These are phyloP conservation scores for Tachystola acroxantha DNA, from an alignment of 2,888 invertebrate genomes.

Conservation along the genomic window DNA sequence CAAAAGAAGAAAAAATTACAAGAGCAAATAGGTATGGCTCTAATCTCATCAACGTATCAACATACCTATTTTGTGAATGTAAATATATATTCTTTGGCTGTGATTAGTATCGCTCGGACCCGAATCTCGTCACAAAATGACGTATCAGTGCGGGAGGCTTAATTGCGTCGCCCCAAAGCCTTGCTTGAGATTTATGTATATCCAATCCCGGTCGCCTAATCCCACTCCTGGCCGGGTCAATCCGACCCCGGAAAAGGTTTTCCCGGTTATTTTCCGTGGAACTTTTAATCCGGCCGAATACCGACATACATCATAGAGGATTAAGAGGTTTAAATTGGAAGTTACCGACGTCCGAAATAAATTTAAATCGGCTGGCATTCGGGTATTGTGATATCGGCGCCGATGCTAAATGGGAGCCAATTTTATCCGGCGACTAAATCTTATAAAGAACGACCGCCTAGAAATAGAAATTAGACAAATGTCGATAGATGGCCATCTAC, in stretches of 20 bases:
- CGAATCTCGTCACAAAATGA: conserved; percentile 64
- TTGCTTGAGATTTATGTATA: conserved; percentile 74
- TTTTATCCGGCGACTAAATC: conserved; percentile 68
- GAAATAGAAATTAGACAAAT: conserved; percentile 17
- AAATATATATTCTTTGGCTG: conserved; percentile 27
- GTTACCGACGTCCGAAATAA: conserved; percentile 79
- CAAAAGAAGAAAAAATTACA: no score
- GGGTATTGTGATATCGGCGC: conserved; percentile 75
- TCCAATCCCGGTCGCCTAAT: conserved; percentile 75
- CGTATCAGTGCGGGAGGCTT: conserved; percentile 68
- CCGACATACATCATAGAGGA: conserved; percentile 78
- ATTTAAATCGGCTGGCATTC: conserved; percentile 76
- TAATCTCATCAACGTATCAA: no score
- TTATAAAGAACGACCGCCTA: conserved; percentile 45
- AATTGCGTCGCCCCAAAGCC: conserved; percentile 74
- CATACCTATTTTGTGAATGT: no score
- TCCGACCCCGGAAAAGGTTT: conserved; percentile 77
- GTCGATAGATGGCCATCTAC: no score
- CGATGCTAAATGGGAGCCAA: conserved; percentile 71
- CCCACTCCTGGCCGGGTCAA: conserved; percentile 73
- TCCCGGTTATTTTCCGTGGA: conserved; percentile 78
- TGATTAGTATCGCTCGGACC: conserved; percentile 51
- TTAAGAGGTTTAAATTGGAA: conserved; percentile 79
- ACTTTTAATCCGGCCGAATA: conserved; percentile 78
- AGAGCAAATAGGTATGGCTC: no score